Conservation (phyloP, 2,888 invertebrate species). For the Tuta absoluta region DNA sequence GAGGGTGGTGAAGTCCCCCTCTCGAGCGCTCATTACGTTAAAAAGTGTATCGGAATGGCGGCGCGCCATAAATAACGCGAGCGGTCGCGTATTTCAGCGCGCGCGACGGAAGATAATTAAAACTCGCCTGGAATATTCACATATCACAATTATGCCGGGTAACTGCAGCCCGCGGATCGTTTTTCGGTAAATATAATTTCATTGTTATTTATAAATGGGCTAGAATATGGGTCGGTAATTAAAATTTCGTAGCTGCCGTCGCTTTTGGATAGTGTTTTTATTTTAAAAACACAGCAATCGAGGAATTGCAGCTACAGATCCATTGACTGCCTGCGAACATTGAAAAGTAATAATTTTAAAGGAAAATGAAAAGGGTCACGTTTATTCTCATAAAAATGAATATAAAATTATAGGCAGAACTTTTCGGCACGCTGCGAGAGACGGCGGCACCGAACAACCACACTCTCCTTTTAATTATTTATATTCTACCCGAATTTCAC, state of each 20-base stretch:
- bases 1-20: slow-evolving; percentile 40
- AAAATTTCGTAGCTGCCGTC: not conserved
- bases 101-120: slow-evolving; percentile 81
- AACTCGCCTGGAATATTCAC: slow-evolving; percentile 80
- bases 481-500: slow-evolving; percentile 45
- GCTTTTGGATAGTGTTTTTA: not conserved
- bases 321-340: not conserved
- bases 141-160: slow-evolving; percentile 79
- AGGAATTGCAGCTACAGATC: too few species aligned
- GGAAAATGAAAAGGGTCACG: not conserved
- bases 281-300: not conserved
- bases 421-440: not conserved
- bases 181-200: slow-evolving; percentile 57
- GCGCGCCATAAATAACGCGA: slow-evolving; percentile 78
- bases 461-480: slow-evolving; percentile 45
- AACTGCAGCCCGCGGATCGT: slow-evolving; percentile 65
- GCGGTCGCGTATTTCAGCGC: slow-evolving; percentile 81
- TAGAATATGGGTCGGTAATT: slow-evolving; percentile 18
- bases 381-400: slow-evolving; percentile 9
- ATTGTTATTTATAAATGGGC: slow-evolving; percentile 26
- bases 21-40: slow-evolving; percentile 76
- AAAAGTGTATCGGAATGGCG: slow-evolving; percentile 79
- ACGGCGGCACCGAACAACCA: slow-evolving; percentile 35
- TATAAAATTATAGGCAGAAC: slow-evolving; percentile 19
- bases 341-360: not conserved